Evolutionary conservation across 2,888 invertebrate species (phyloP), one percentile per base, ranked within the genome.

Genomic region (Choreutis nemorana): DNA sequence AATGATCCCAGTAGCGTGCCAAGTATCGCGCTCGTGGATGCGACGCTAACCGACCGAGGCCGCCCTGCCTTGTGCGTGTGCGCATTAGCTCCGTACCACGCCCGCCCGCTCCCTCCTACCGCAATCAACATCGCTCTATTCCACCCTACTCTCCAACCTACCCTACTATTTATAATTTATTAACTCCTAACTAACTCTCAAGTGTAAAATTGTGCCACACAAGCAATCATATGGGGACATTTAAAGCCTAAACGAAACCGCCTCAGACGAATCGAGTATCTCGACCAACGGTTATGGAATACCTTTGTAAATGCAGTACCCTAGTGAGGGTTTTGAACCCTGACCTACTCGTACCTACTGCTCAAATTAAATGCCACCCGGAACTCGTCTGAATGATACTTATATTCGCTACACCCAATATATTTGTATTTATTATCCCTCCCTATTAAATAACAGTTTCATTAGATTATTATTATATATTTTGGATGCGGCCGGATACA

Each of bases 151-250:
- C 44, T 48, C 52, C 41, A 53, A 56, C 44, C 55, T 65, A 68
- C 44, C 57, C 62, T 67, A 68, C 55, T 57, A 60, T 65, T 64
- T 62, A 68, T 64, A 68, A 68, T 68, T 72, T 62, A 63, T 66
- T 62, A 67, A 61, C 52, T 60, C 71, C 72, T 73, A 72, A 66
- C 71, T 72, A 71, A 67, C 56, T 63, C 52, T 63, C 56, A 51
- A 60, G 62, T 71, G 67, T 70, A 65, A 63, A 65, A 70, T 73
- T 73, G 75, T 77, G 77, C 75, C 72, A 62, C 64, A 63, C 48
- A 68, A 68, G 64, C 62, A 50, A 56, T 58, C 53, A 59, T 55
- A 48, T 59, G 54, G 57, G 63, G 55, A 61, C 57, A 55, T 57
- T 49, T 47, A 52, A 67, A 61, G 63, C 62, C 44, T n/a, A 49